Conservation (phyloP, 2,888 invertebrate genomes). For the Tipula vernalis region DNA sequence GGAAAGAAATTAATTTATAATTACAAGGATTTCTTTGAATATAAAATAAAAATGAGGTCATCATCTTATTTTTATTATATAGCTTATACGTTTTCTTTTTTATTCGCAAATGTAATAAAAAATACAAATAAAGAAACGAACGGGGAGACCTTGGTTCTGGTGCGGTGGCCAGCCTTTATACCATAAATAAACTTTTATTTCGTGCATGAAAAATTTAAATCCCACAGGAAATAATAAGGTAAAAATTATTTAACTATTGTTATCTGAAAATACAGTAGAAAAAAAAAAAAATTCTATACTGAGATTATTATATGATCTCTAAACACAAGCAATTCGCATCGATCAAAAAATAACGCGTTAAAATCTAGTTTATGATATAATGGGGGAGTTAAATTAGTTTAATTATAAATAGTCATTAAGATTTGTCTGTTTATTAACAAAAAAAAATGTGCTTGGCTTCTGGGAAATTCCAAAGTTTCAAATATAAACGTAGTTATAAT, state of each 20-base stretch:
- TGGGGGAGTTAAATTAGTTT: neutral
- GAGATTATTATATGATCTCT: neutral
- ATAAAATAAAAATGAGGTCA: neutral
- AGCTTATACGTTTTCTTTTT: neutral
- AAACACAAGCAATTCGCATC: neutral
- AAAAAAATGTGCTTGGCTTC: too few species aligned
- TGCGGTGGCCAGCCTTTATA: neutral
- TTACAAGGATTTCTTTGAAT: neutral
- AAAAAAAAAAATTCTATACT: neutral
- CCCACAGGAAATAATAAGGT: neutral
- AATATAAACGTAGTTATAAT: too few species aligned
- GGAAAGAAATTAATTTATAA: slow-evolving; percentile 4
- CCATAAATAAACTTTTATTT: neutral
- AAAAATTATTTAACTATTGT: slow-evolving; percentile 4
- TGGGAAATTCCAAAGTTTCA: too few species aligned
- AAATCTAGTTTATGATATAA: neutral
- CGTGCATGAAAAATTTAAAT: neutral
- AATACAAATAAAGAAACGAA: neutral
- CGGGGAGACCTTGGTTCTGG: neutral
- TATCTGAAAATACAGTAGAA: neutral
- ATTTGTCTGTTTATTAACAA: too few species aligned
- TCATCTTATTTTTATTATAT: neutral
- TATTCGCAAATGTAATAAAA: neutral
- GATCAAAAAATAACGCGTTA: neutral
- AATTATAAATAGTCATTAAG: too few species aligned